A percentile compares a stretch with the other conserved stretches of the same genome.
phyloP scores from a whole-genome alignment of 2,113 vertebrate species.

The Passer domesticus region DNA sequence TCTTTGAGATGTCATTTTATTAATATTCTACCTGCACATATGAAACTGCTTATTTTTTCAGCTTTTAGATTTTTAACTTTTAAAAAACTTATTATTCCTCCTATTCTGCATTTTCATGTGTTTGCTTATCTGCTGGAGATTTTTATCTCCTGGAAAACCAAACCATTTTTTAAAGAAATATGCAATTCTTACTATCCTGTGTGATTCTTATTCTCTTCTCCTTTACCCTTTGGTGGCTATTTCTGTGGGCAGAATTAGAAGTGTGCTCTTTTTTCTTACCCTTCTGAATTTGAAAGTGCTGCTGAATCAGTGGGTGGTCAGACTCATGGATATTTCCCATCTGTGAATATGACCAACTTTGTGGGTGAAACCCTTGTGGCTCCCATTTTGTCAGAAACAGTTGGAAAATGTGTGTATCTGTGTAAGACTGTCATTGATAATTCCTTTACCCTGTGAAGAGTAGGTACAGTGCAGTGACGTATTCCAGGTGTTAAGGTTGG shows the following conservation, averaged over 20 bases:
- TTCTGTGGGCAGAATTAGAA: background rate
- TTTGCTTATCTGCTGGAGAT: background rate
- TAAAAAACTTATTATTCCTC: background rate
- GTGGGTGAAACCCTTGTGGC: background rate
- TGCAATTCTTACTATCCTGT: background rate
- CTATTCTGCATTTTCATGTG: background rate
- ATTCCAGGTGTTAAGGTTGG: background rate
- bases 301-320: background rate
- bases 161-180: background rate
- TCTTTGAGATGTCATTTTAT: background rate
- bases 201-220: background rate
- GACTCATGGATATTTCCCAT: background rate
- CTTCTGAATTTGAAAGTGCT: background rate
- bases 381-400: background rate
- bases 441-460: background rate
- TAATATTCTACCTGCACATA: background rate
- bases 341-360: background rate
- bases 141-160: background rate
- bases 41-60: background rate
- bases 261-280: background rate
- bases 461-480: background rate
- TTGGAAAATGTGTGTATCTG: background rate
- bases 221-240: background rate
- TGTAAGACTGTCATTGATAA: background rate
- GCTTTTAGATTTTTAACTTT: background rate